These are phyloP conservation scores for Neocloeon triangulifer DNA, from an alignment of 1,140 invertebrate species.

Conservation along the genomic window DNA sequence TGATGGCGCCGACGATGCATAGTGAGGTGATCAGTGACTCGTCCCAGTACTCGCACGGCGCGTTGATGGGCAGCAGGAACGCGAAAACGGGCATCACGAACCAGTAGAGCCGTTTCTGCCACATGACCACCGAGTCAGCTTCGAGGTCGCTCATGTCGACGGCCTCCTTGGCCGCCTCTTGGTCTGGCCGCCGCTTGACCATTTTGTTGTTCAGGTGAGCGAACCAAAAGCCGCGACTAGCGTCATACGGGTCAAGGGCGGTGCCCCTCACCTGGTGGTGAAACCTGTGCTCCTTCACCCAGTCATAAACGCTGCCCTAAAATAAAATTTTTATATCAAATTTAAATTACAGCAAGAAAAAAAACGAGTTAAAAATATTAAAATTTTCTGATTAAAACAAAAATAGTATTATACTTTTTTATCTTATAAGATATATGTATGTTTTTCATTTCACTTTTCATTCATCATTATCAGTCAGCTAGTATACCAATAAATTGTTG, in stretches of 20 bases:
- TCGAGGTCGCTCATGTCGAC: constrained; percentile 76
- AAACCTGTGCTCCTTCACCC: constrained; percentile 60
- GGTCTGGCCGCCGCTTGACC: constrained; percentile 41
- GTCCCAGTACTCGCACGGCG: constrained; percentile 47
- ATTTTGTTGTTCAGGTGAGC: constrained; percentile 45
- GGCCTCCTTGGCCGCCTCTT: constrained; percentile 37
- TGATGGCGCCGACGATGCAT: constrained; percentile 40
- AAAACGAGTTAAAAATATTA: too few relatives aligned
- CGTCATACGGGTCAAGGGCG: constrained; percentile 75
- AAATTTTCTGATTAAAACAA: too few relatives aligned
- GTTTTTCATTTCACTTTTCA: too few relatives aligned
- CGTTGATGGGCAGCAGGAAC: constrained; percentile 43
- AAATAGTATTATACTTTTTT: too few relatives aligned
- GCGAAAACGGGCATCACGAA: constrained; percentile 36
- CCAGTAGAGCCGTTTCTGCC: constrained; percentile 58
- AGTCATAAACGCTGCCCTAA: constrained; percentile 52
- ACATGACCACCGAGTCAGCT: constrained; percentile 58
- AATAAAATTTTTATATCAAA: too few relatives aligned
- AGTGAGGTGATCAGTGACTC: constrained; percentile 32
- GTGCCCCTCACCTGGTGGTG: constrained; percentile 79
- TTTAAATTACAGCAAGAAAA: too few relatives aligned
- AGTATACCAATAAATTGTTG: too few relatives aligned
- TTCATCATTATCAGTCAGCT: too few relatives aligned
- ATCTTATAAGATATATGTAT: too few relatives aligned
- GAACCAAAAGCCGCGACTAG: constrained; percentile 64